Base-by-base conservation (phyloP, 2,797 vertebrate genomes). In the Siniperca obscura region DNA sequence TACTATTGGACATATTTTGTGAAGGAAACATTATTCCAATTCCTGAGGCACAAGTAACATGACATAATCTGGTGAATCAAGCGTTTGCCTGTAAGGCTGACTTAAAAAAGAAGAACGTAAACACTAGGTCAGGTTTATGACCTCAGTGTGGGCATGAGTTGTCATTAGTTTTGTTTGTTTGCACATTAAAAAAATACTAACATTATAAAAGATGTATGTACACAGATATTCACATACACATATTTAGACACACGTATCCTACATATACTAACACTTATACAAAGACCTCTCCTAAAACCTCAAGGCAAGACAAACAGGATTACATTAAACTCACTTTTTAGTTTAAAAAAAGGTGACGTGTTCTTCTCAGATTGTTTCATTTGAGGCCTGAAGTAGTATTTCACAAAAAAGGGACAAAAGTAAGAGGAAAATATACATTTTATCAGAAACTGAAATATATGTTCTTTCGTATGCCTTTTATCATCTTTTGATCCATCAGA, bases 11-110 rank as follows among this genome's bases (percentile, higher is more conserved):
- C 34, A 22, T 44, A 19, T 53, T 72, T 60, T 46, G 46, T 22
- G 14, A 50, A 36, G 62, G 70, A 40, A 74, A 68, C 44, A 50
- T 70, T 2, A 78, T 42, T 52, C 17, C 22, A 14, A 19, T 78
- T 50, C 25, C 48, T 55, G 19, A 48, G 30, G 40, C 17, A 46
- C 2, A 3, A 27, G 21, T 12, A 17, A 62, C 25, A 27, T 27
- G 59, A 74, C 1, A 6, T 40, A 50, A 64, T 53, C 10, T 40
- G 46, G 14, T 61, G 70, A 48, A 36, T 73, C 27, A 48, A 48
- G 56, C 16, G 42, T 50, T 73, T 73, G 56, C 21, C 40, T 60
- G 40, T 60, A n/a, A 48, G 56, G 27, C n/a, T n/a, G 19, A n/a
- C 13, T 61, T 50, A 46, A 34, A 61, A 42, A 48, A 60, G 40